A percentile compares a stretch with the other conserved stretches of the same genome.
Conservation (phyloP, 2,888 invertebrate genomes). For the Stratiomys singularior region DNA sequence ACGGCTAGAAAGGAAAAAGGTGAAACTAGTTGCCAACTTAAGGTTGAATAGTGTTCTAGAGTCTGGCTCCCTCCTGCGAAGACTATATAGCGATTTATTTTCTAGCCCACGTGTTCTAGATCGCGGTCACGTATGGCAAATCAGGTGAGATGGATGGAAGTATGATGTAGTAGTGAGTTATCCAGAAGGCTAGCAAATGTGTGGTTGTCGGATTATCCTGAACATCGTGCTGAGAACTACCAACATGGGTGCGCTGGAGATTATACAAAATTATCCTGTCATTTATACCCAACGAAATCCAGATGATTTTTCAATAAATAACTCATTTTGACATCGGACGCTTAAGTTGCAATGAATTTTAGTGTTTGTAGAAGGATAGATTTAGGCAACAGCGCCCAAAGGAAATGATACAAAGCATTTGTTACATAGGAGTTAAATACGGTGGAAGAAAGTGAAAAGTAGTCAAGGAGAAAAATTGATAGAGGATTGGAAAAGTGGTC, state of each 20-base stretch:
- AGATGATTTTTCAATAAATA: constrained; percentile 42
- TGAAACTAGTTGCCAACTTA: too few species aligned
- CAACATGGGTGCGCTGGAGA: background rate
- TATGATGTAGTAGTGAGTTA: constrained; percentile 18
- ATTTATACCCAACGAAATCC: background rate
- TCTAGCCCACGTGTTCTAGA: constrained; percentile 14
- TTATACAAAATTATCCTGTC: background rate
- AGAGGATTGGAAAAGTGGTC: too few species aligned
- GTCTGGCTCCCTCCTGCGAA: constrained; percentile 13
- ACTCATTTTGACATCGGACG: constrained; percentile 44
- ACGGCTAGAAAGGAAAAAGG: too few species aligned
- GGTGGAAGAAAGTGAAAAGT: too few species aligned
- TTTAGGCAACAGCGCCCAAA: too few species aligned
- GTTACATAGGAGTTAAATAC: too few species aligned
- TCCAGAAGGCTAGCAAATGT: background rate
- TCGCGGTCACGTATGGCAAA: constrained; percentile 28
- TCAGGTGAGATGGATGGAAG: constrained; percentile 36
- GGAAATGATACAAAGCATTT: too few species aligned
- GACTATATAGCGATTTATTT: constrained; percentile 36
- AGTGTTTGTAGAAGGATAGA: background rate
- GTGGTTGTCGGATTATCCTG: background rate
- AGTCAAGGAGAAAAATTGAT: too few species aligned
- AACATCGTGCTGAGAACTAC: too few species aligned
- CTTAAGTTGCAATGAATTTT: constrained; percentile 41
- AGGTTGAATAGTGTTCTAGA: too few species aligned